Conservation (phyloP, 1,140 invertebrate species). For the Nomia melanderi region DNA sequence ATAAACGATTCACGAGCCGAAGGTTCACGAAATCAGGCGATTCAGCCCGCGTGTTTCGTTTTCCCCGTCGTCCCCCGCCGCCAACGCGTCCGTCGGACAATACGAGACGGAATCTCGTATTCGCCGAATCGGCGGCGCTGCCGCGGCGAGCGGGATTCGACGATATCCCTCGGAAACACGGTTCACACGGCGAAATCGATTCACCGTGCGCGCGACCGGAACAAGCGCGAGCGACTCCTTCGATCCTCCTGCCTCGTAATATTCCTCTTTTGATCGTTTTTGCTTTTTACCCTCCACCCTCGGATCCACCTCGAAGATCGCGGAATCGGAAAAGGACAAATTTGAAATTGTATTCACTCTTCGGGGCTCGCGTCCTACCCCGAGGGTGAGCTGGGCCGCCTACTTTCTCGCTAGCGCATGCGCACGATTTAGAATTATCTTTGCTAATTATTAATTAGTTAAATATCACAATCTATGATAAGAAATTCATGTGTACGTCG, state of each 20-base stretch:
- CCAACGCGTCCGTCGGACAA: conserved; percentile 1
- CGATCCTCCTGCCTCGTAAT: not conserved
- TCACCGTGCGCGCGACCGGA: not conserved
- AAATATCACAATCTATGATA: conserved; percentile 78
- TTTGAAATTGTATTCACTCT: not conserved
- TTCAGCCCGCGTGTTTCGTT: not conserved
- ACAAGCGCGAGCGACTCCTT: conserved; percentile 8
- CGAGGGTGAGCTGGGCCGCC: conserved; percentile 1
- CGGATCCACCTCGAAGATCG: not conserved
- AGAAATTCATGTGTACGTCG: conserved; percentile 52
- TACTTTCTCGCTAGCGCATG: conserved; percentile 37
- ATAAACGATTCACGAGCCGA: not conserved
- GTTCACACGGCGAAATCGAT: not conserved
- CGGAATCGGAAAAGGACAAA: not conserved
- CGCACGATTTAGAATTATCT: conserved; percentile 56
- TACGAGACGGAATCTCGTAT: conserved; percentile 27
- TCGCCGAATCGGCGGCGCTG: not conserved
- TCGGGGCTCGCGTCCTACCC: too few relatives aligned
- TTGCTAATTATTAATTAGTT: conserved; percentile 63
- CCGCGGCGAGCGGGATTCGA: conserved; percentile 30
- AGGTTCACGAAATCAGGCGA: not conserved
- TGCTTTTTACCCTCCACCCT: not conserved
- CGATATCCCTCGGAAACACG: conserved; percentile 25
- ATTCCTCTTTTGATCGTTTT: not conserved
- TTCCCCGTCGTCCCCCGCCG: conserved; percentile 6